Percentiles rank a stretch among this genome's conserved stretches.
These are phyloP conservation scores for Acrossocheilus wenchowensis DNA, from an alignment of 2,797 vertebrate genomes.

Conservation along the genomic window DNA sequence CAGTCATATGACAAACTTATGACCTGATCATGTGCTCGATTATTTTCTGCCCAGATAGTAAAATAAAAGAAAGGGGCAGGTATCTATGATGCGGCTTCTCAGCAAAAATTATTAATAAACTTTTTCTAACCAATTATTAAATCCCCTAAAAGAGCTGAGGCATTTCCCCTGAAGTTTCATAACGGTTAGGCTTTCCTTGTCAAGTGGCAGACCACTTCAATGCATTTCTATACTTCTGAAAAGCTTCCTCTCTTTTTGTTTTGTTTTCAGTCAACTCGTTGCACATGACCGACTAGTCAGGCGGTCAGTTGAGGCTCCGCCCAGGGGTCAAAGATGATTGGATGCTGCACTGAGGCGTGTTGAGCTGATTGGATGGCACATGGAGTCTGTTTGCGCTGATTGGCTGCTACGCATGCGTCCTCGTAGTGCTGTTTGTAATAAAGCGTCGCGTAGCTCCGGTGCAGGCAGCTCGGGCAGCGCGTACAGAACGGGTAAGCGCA, in stretches of 20 bases:
- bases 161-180: neutral
- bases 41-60: neutral
- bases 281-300: constrained; percentile 35
- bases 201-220: neutral
- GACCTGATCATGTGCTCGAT: constrained; percentile 19
- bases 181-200: neutral
- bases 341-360: neutral
- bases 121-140: neutral
- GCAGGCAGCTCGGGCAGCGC: neutral
- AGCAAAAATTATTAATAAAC: neutral
- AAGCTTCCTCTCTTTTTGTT: neutral
- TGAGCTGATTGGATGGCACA: neutral
- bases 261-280: neutral
- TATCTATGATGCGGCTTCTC: neutral
- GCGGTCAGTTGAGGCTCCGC: neutral
- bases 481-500: neutral
- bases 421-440: neutral
- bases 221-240: neutral
- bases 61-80: neutral
- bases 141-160: neutral
- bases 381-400: neutral
- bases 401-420: neutral
- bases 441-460: neutral
- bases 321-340: neutral
- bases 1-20: constrained; percentile 25